phyloP scores from a whole-genome alignment of 2,888 invertebrate genomes.

The Drosophila anomalata region DNA sequence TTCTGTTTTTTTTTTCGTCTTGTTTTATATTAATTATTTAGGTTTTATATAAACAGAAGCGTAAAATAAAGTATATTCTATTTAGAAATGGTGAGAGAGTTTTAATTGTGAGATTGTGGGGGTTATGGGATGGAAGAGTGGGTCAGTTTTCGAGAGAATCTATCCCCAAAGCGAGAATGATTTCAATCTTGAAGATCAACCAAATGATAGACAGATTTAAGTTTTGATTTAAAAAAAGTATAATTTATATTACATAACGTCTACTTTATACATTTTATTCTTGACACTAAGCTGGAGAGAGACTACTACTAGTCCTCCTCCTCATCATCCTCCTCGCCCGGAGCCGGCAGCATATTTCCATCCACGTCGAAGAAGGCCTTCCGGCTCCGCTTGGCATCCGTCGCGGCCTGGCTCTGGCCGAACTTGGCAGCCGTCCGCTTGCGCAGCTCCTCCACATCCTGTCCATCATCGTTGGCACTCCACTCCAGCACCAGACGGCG shows the following conservation, averaged over 20 bases:
- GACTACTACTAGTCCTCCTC: slow-evolving; percentile 12
- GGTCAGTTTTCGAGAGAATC: too few relatives aligned
- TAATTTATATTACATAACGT: slow-evolving; percentile 3
- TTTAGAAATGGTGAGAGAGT: slow-evolving; percentile 50
- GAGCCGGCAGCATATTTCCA: slow-evolving; percentile 38
- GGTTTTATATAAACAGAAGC: slow-evolving; percentile 70
- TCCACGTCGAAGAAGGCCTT: slow-evolving; percentile 84
- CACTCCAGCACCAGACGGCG: slow-evolving; percentile 97
- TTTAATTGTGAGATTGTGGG: neutral
- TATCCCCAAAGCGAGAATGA: too few relatives aligned
- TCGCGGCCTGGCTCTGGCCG: slow-evolving; percentile 68
- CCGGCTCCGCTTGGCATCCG: slow-evolving; percentile 82
- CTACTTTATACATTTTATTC: neutral
- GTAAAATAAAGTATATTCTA: slow-evolving; percentile 73
- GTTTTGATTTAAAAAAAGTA: neutral
- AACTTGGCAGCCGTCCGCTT: slow-evolving; percentile 92
- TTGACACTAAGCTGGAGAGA: neutral
- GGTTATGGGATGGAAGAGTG: too few relatives aligned
- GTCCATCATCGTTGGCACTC: slow-evolving; percentile 87
- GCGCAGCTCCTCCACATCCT: slow-evolving; percentile 91
- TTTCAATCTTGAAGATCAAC: neutral
- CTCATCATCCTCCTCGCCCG: slow-evolving; percentile 56
- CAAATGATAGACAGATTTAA: neutral
- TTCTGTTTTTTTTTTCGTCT: slow-evolving; percentile 67
- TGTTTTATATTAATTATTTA: slow-evolving; percentile 74